These are phyloP conservation scores for Camelus dromedarius DNA, from an alignment of 2,113 vertebrate genomes.

Conservation along the genomic window DNA sequence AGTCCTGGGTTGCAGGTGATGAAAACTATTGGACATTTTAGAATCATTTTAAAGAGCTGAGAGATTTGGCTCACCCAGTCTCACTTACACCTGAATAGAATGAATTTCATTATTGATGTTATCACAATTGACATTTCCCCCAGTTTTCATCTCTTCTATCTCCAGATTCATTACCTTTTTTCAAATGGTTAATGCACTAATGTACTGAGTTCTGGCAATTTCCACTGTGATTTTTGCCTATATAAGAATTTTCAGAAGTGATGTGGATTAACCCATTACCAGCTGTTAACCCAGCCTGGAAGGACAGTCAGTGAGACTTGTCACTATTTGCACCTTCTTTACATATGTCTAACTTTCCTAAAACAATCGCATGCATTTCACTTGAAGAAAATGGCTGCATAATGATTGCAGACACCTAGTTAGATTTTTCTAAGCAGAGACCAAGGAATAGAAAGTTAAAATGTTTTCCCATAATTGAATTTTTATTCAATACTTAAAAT, in stretches of 20 bases:
- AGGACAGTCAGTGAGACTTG: background rate
- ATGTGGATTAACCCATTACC: background rate
- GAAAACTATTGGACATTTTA: conserved; percentile 57
- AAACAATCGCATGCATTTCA: background rate
- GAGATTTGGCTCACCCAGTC: conserved; percentile 41
- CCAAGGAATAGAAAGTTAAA: background rate
- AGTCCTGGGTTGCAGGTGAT: conserved; percentile 54
- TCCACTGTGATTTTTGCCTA: conserved; percentile 48
- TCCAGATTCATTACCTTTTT: conserved; percentile 62
- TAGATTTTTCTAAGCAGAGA: background rate
- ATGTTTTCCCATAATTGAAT: background rate
- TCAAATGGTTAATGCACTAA: conserved; percentile 54
- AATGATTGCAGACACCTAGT: background rate
- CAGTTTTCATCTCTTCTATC: conserved; percentile 60
- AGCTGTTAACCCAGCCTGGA: background rate
- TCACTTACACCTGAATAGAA: conserved; percentile 62
- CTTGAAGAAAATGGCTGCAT: background rate
- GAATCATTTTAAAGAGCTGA: conserved; percentile 50
- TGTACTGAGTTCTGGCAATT: conserved; percentile 49
- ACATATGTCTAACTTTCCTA: background rate
- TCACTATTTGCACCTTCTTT: background rate
- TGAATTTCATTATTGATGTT: conserved; percentile 68
- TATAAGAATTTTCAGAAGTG: conserved; percentile 29
- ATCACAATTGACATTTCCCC: conserved; percentile 61
- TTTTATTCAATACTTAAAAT: background rate